Base-by-base conservation (phyloP, 2,888 invertebrate genomes). In the Lissocephala sabroskyi region DNA sequence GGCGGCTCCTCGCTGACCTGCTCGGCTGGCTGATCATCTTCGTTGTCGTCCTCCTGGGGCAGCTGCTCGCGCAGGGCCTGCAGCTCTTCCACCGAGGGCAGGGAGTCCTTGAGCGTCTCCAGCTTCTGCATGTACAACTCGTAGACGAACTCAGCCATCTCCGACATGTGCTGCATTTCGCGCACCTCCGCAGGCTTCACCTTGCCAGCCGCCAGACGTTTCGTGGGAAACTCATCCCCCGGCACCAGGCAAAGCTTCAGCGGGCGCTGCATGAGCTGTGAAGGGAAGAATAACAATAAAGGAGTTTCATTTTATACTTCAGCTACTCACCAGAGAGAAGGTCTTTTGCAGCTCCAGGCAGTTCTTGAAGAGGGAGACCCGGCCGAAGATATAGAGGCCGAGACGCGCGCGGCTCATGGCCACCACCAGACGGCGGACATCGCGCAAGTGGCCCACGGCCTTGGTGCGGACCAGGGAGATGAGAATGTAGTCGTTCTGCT, bases 401-500 rank as follows among this genome's bases (percentile, higher is more conserved):
- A 99, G 90, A 9, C 99, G 88, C 0, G 99, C 98, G 74, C 99
- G 90, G 45, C 98, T 99, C 90, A 99, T 95, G 2, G 99, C 99
- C 2, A 99, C 99, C 35, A 99, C 93, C 56, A 99, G 89, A 79
- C 99, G 92, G 6, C 99, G 89, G 1, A 98, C 94, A 86, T 99
- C 99, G 26, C 98, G 88, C 57, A 99, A 88, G 87, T 99, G 99
- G 29, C 99, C 99, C n/a, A 99, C 98, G 0, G 96, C 95, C 79
- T 92, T 92, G 0, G 98, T 98, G 56, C 98, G 89, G 16, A 99
- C 99, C 39, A 99, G 86, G 0, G 98, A 99, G 41, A 99, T 88
- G 11, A 99, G 87, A 52, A 99, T 97, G 79, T 95, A 97, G 85
- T 99, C 99, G 85, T 99, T 99, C 86, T 99, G 99, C 81, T 99